Evolutionary conservation across 2,113 vertebrate genomes (phyloP), one percentile per base, ranked within the genome.

Genomic region (Chelonoidis abingdonii): DNA sequence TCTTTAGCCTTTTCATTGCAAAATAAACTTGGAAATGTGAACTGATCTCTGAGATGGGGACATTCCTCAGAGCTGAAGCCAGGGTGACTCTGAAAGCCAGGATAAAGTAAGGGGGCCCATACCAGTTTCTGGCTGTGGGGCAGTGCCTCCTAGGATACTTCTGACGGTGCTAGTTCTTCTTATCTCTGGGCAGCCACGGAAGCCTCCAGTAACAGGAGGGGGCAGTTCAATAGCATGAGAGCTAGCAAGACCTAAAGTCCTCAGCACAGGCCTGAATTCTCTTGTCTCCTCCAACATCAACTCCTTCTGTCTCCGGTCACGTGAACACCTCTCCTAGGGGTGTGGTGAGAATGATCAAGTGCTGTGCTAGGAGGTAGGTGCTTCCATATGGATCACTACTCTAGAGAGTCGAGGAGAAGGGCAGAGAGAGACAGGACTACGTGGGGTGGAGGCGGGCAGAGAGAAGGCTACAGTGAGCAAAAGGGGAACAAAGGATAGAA

Each of bases 11-110:
- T 69, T 65, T 54, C 79, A 31, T 31, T 6, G 1, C 0, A 1
- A 59, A 56, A 9, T 47, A n/a, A 53, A 31, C 2, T 0, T 0
- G 52, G 19, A 47, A 44, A 14, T 38, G 16, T 6, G 10, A 38
- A 25, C 75, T 78, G 44, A 27, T 14, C 41, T 16, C 41, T 49
- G 44, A 31, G 78, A 52, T 17, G 47, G 29, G 8, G 47, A 35
- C 5, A 19, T 21, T 5, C 17, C 27, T 31, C 29, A 19, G 35
- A 10, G 65, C 21, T 17, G 35, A n/a, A 69, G 35, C 35, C 24
- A 29, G 25, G 24, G 24, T 47, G 13, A 47, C 41, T 29, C 27
- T 29, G 47, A 21, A 52, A 21, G 8, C 16, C 27, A 31, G 27
- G 47, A 29, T 29, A 52, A 35, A 5, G 53, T 54, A 62, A 6